Evolutionary conservation across 2,888 invertebrate genomes (phyloP).

Genomic region (Dugesia japonica): DNA sequence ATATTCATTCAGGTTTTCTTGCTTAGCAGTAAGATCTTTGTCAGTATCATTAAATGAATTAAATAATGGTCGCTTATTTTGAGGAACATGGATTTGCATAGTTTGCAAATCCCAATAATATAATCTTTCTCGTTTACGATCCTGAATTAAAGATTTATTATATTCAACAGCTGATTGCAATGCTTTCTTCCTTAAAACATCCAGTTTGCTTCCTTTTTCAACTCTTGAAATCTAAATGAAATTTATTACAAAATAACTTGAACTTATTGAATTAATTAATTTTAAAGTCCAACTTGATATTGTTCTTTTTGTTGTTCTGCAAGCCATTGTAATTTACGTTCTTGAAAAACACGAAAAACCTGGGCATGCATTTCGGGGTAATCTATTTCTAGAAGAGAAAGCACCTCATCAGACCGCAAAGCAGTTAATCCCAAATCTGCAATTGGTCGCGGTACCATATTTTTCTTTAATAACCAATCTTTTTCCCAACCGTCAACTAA

Average conservation of each 20-base stretch:
- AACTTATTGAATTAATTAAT: too few relatives aligned
- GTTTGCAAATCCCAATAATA: slow-evolving; percentile 34
- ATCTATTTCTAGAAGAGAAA: slow-evolving; percentile 26
- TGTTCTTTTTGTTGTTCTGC: slow-evolving; percentile 30
- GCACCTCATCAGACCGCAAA: slow-evolving; percentile 28
- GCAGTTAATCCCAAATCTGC: slow-evolving; percentile 32
- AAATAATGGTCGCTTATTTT: slow-evolving; percentile 20
- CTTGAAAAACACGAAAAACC: slow-evolving; percentile 22
- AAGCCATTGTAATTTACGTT: slow-evolving; percentile 25
- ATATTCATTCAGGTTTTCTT: slow-evolving; percentile 52
- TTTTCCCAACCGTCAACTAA: slow-evolving; percentile 28
- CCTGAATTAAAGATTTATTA: slow-evolving; percentile 24
- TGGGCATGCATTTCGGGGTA: slow-evolving; percentile 26
- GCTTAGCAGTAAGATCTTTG: neutral
- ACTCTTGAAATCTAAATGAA: slow-evolving; percentile 29
- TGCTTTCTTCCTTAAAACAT: slow-evolving; percentile 20
- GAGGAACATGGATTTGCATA: slow-evolving; percentile 33
- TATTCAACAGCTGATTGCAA: slow-evolving; percentile 29
- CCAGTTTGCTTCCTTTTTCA: slow-evolving; percentile 27
- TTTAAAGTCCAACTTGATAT: slow-evolving; percentile 28
- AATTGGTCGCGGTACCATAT: slow-evolving; percentile 17
- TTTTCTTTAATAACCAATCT: slow-evolving; percentile 23
- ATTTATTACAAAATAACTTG: too few relatives aligned
- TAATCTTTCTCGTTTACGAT: slow-evolving; percentile 26
- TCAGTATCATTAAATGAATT: neutral